Base-by-base conservation (phyloP, 2,797 vertebrate species). In the Erithacus rubecula region DNA sequence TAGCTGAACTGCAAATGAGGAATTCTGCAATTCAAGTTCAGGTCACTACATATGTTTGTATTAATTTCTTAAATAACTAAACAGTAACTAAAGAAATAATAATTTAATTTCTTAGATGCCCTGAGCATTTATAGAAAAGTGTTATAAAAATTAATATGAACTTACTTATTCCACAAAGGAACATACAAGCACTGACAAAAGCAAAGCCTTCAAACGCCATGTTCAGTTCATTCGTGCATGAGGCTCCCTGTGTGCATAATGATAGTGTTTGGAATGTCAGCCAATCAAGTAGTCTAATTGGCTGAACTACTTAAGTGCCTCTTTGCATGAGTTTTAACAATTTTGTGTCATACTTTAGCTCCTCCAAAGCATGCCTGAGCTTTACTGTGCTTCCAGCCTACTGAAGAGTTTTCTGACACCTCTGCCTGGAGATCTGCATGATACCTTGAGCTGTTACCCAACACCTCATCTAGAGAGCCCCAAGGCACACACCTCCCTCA, bases 51-150 rank as follows among this genome's bases (percentile, higher is more conserved):
- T 65, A 32, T 37, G 62, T 76, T 93, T 94, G 64, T 89, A 88
- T 84, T 71, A 96, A 96, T 75, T 77, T 76, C 81, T 92, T 89
- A 96, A 97, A 95, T 92, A 96, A 96, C 8, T 43, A 67, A 96
- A 93, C 47, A 95, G 85, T 93, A 88, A 87, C 87, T 87, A 95
- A 96, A 95, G 94, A 94, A 96, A 96, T 87, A 81, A 79, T 94
- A 95, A 91, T 81, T 86, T 83, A 89, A 97, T 97, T 96, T 97
- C 94, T 96, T 95, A 96, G 72, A 68, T 83, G 88, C 84, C 83
- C 52, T 86, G 69, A 95, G 95, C 84, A 83, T 95, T 87, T 88
- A 52, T 52, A 87, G 83, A 43, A 83, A 93, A 97, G 96, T 89
- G 75, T 60, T 69, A 89, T 26, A 62, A 77, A 97, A 97, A 97